A percentile compares a stretch with the other conserved stretches of the same genome.
These are phyloP conservation scores for Lophius piscatorius DNA, from an alignment of 2,113 vertebrate genomes.

Conservation along the genomic window DNA sequence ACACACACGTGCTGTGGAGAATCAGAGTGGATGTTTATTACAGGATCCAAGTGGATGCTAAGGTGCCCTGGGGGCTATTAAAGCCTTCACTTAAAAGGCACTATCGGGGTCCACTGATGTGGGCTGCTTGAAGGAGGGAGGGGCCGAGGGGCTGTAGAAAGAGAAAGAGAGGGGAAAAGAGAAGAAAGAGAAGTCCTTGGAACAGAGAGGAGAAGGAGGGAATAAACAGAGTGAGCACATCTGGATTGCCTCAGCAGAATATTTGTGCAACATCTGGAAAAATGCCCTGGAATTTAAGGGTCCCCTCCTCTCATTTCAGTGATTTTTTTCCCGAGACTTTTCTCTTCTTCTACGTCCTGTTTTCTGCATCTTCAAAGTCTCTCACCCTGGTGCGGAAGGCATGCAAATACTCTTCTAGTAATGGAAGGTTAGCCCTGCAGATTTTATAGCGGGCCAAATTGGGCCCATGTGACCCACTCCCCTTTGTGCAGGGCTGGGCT, in stretches of 20 bases:
- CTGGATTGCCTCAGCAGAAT: conserved; percentile 81
- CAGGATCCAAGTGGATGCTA: conserved; percentile 70
- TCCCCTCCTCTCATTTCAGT: conserved; percentile 72
- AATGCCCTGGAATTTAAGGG: conserved; percentile 81
- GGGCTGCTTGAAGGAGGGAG: conserved; percentile 27
- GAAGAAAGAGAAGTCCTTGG: conserved; percentile 48
- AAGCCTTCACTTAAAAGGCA: conserved; percentile 66
- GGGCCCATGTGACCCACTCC: conserved; percentile 75
- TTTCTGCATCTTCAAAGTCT: conserved; percentile 75
- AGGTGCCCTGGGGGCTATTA: conserved; percentile 69
- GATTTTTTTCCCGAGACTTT: conserved; percentile 34
- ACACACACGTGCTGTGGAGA: conserved; percentile 27
- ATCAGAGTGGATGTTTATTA: conserved; percentile 74
- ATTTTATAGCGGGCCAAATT: conserved; percentile 78
- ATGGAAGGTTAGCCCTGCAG: conserved; percentile 62
- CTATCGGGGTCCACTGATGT: conserved; percentile 60
- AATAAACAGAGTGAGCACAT: conserved; percentile 73
- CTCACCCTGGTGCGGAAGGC: conserved; percentile 37
- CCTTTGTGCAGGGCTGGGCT: conserved; percentile 57
- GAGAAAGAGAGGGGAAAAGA: conserved; percentile 19
- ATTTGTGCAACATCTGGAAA: conserved; percentile 83
- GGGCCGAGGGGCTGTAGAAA: conserved; percentile 17
- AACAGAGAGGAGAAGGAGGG: conserved; percentile 52
- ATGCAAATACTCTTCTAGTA: conserved; percentile 70
- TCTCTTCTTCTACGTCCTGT: conserved; percentile 36